Conservation (phyloP, 2,113 vertebrate species). For the Columbina picui region DNA sequence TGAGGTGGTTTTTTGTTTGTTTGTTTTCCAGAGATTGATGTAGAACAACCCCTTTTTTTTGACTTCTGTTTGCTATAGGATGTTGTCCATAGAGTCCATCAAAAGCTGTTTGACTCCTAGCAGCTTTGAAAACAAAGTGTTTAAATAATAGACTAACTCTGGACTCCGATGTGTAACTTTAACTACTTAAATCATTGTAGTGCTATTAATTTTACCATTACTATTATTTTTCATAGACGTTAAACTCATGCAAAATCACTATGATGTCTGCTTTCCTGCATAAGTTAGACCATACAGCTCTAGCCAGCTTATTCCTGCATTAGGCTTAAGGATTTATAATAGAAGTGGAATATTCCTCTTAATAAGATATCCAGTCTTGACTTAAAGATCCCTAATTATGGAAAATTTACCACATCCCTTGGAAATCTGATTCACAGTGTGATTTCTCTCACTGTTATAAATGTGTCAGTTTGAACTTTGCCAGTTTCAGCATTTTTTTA, state of each 20-base stretch:
- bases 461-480: background rate
- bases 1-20: background rate
- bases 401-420: background rate
- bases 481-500: background rate
- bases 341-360: background rate
- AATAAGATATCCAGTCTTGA: constrained; percentile 9
- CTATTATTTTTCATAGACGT: background rate
- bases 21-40: background rate
- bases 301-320: background rate
- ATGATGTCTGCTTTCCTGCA: background rate
- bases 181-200: background rate
- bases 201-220: background rate
- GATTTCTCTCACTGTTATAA: constrained; percentile 6
- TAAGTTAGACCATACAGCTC: background rate
- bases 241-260: background rate
- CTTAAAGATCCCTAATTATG: background rate
- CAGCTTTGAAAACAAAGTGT: background rate
- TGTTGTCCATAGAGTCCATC: background rate
- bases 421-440: background rate
- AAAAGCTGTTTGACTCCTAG: background rate
- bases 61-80: background rate
- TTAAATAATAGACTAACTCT: background rate
- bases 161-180: background rate
- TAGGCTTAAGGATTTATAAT: background rate
- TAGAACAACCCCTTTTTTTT: background rate